Evolutionary conservation across 2,113 vertebrate species (phyloP).

Genomic region (Saccopteryx bilineata): DNA sequence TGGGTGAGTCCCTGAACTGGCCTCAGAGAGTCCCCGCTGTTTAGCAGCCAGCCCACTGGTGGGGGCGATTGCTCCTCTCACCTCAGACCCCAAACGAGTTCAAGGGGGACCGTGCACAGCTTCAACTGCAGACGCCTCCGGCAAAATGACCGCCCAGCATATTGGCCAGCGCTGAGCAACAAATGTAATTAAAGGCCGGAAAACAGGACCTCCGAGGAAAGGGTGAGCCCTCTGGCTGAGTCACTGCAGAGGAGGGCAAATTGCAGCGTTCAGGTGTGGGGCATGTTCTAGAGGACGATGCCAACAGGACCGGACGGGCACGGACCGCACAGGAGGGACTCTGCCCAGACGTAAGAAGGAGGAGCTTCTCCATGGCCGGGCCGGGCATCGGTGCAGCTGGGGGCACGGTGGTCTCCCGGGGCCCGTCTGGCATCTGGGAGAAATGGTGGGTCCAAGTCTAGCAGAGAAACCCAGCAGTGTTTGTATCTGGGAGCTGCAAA

Average conservation of each 20-base stretch:
- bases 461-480: background rate
- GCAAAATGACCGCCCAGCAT: slow-evolving; percentile 48
- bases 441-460: background rate
- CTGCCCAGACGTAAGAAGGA: background rate
- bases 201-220: slow-evolving; percentile 80
- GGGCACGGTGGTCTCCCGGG: background rate
- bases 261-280: slow-evolving; percentile 55
- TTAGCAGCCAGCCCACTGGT: slow-evolving; percentile 76
- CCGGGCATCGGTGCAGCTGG: background rate
- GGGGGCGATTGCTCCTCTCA: slow-evolving; percentile 66
- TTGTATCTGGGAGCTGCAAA: background rate
- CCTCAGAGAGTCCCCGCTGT: slow-evolving; percentile 69
- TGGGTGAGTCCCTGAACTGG: slow-evolving; percentile 53
- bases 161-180: slow-evolving; percentile 61
- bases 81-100: slow-evolving; percentile 8
- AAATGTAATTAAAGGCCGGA: slow-evolving; percentile 80
- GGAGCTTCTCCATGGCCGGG: background rate
- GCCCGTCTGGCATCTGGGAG: background rate
- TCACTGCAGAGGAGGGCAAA: slow-evolving; percentile 66
- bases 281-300: slow-evolving; percentile 33
- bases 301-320: background rate
- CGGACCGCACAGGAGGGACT: background rate
- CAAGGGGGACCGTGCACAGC: background rate
- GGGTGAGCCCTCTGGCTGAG: slow-evolving; percentile 75
- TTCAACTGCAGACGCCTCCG: slow-evolving; percentile 17